These are phyloP conservation scores for Pharmacophagus antenor DNA, from an alignment of 2,888 invertebrate genomes.

Conservation along the genomic window DNA sequence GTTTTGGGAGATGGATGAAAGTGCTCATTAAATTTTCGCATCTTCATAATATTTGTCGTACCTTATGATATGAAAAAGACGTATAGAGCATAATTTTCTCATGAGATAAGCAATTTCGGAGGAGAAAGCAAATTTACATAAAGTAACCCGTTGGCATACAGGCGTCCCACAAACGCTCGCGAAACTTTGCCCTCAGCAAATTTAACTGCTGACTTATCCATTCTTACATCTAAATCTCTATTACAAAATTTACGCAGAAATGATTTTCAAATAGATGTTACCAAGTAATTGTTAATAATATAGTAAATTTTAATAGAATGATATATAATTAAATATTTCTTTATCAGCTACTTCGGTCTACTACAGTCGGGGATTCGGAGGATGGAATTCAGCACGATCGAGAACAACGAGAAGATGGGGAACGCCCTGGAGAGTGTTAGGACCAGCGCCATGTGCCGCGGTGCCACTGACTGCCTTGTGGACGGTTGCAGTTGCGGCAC, in stretches of 20 bases:
- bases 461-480: slow-evolving; percentile 67
- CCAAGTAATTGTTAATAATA: not conserved
- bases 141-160: slow-evolving; percentile 4
- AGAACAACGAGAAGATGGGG: slow-evolving; percentile 58
- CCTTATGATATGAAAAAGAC: not conserved
- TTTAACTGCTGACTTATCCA: not conserved
- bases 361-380: slow-evolving; percentile 74
- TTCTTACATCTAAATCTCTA: not conserved
- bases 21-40: not conserved
- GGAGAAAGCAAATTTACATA: slow-evolving; percentile 9
- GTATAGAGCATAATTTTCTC: slow-evolving; percentile 7
- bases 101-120: slow-evolving; percentile 12
- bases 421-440: slow-evolving; percentile 68
- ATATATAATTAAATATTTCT: not conserved
- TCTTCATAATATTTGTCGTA: not conserved
- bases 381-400: slow-evolving; percentile 67
- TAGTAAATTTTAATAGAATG: not conserved
- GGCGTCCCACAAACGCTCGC: not conserved
- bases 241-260: not conserved
- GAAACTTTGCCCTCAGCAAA: not conserved
- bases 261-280: not conserved
- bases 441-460: slow-evolving; percentile 71
- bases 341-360: slow-evolving; percentile 67
- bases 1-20: not conserved
- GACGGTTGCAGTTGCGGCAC: slow-evolving; percentile 58